Base-by-base conservation (phyloP, 2,888 invertebrate genomes). In the Drosophila flavopinicola region DNA sequence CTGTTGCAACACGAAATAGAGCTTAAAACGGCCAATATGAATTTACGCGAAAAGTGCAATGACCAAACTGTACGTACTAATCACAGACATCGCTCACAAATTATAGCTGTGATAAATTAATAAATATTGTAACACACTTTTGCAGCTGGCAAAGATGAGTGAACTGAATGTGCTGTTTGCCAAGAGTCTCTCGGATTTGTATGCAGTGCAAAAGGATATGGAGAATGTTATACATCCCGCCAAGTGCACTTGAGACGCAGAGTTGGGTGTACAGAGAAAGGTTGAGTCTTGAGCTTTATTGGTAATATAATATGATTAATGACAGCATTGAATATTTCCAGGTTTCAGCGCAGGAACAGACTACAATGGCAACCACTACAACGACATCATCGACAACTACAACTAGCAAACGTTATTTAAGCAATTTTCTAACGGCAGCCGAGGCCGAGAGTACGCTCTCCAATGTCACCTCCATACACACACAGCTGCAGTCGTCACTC, bases 1-100 rank as follows among this genome's bases (percentile, higher is more conserved):
- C 90, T 97, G 48, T 94, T 95, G 87, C 94, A 94, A 88, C 96
- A 96, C 92, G 97, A 96, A 89, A 95, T 96, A 65, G 97, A 97
- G 91, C 92, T 96, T 54, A 94, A 94, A 89, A 92, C 93, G 75
- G 91, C 91, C 29, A 91, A 91, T 64, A 80, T 83, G 65, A 90
- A 88, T 78, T 79, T 91, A 42, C 89, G 89, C 37, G 91, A 91
- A 56, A 91, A 91, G 75, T 89, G 85, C 78, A 97, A 95, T 91
- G 94, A 95, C 82, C 96, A 97, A 92, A 93, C 97, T 86, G 96
- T 96, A 75, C 70, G 68, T 66, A 4, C 29, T 11, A 3, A 41
- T 15, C 1, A 20, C 37, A 17, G 11, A 17, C 9, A 17, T 44
- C n/a, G 15, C 17, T 44, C 27, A 17, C 20, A 20, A 20, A 20